Percentiles rank a stretch among this genome's conserved stretches.
Conservation (phyloP, 1,140 invertebrate species). For the Eriosoma lanigerum region DNA sequence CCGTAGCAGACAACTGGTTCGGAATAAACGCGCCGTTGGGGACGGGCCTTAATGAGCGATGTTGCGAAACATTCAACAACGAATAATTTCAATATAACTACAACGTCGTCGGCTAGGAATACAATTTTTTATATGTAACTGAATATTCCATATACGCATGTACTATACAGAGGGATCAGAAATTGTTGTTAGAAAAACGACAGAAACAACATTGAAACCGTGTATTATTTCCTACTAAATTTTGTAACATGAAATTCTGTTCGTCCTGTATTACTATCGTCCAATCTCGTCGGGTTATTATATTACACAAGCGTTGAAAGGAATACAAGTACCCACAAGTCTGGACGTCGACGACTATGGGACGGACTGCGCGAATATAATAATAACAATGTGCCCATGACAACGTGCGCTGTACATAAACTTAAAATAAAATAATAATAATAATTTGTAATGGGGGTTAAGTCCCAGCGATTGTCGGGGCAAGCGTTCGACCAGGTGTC, state of each 20-base stretch:
- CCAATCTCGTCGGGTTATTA: too few relatives aligned
- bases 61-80: conserved; percentile 36
- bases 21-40: conserved; percentile 15
- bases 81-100: background rate
- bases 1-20: conserved; percentile 30
- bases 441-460: conserved; percentile 43
- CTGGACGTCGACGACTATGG: background rate
- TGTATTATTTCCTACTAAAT: too few relatives aligned
- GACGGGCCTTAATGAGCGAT: conserved; percentile 5
- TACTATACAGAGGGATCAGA: too few relatives aligned
- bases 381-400: conserved; percentile 26
- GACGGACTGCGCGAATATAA: too few relatives aligned
- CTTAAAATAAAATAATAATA: conserved; percentile 10
- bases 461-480: conserved; percentile 39
- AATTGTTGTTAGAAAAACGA: too few relatives aligned
- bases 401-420: background rate
- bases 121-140: background rate
- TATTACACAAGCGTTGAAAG: too few relatives aligned
- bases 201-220: too few relatives aligned
- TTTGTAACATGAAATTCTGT: too few relatives aligned
- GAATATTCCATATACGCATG: too few relatives aligned
- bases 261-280: too few relatives aligned
- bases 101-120: background rate
- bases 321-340: too few relatives aligned
- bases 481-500: conserved; percentile 39